Conservation (phyloP, 2,888 invertebrate genomes). For the Automeris io region DNA sequence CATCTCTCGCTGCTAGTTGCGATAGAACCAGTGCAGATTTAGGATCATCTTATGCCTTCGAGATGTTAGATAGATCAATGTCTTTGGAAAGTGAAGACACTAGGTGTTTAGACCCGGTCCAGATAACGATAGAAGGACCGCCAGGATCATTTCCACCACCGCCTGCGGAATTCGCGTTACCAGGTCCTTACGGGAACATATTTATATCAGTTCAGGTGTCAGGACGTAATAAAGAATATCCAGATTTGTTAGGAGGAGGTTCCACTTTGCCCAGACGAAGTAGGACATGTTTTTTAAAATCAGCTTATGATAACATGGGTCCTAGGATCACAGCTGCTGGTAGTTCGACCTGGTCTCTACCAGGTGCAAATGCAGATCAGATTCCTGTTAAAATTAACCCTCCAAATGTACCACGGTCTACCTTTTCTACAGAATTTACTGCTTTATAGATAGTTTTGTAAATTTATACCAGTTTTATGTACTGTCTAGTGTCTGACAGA, state of each 20-base stretch:
- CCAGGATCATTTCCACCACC: conserved; percentile 63
- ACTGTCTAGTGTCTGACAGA: no score
- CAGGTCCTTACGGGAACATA: conserved; percentile 81
- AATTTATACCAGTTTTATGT: conserved; percentile 1
- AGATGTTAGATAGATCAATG: conserved; percentile 72
- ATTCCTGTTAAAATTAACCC: conserved; percentile 33
- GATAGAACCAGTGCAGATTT: conserved; percentile 81
- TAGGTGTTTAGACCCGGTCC: conserved; percentile 75
- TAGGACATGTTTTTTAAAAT: conserved; percentile 72
- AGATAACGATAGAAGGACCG: conserved; percentile 77
- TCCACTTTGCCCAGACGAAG: conserved; percentile 69
- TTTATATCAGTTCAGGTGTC: conserved; percentile 91
- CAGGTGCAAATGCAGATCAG: conserved; percentile 68
- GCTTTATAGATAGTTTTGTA: conserved; percentile 42
- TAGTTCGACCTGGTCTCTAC: conserved; percentile 90
- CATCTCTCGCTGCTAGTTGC: conserved; percentile 81
- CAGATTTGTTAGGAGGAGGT: conserved; percentile 82
- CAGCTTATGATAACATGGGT: conserved; percentile 93
- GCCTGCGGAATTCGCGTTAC: conserved; percentile 67
- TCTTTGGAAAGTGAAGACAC: conserved; percentile 70
- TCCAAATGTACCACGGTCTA: conserved; percentile 45
- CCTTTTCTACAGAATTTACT: conserved; percentile 70
- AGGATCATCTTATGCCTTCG: conserved; percentile 69
- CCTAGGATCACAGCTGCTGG: conserved; percentile 92
- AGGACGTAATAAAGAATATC: conserved; percentile 83